Conservation (phyloP, 53 echinoderm and acorn worm species). For the Patiria pectinifera region DNA sequence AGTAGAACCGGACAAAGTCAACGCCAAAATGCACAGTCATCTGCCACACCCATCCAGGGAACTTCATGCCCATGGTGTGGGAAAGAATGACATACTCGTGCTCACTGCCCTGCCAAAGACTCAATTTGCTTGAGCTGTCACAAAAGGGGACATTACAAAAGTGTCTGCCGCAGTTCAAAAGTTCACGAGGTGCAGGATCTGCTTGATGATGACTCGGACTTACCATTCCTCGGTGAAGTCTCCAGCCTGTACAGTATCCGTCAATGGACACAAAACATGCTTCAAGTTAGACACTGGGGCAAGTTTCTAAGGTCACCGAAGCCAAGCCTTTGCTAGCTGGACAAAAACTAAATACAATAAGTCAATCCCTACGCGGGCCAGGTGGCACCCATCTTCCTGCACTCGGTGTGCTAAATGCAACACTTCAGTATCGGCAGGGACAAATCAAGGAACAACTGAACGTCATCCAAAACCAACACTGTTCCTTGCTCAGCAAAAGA, state of each 20-base stretch:
- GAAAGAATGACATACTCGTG: not conserved
- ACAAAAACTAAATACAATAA: too few relatives aligned
- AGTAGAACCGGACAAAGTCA: not conserved
- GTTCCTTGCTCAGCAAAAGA: too few relatives aligned
- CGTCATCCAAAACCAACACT: too few relatives aligned
- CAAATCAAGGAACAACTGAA: too few relatives aligned
- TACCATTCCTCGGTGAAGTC: too few relatives aligned
- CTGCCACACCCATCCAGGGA: not conserved
- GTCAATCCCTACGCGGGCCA: too few relatives aligned
- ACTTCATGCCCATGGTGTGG: not conserved
- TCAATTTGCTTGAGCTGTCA: not conserved
- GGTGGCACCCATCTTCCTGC: too few relatives aligned
- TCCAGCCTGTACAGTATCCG: not conserved
- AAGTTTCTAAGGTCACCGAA: not conserved
- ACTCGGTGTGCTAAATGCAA: too few relatives aligned
- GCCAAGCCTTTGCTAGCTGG: too few relatives aligned
- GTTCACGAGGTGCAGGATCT: not conserved
- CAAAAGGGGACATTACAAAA: not conserved
- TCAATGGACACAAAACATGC: not conserved
- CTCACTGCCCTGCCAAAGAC: too few relatives aligned
- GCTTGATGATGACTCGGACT: not conserved
- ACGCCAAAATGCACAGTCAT: not conserved
- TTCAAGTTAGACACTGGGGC: conserved; percentile 6
- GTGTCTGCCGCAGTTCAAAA: conserved; percentile 9
- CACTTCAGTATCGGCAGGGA: too few relatives aligned